phyloP scores from a whole-genome alignment of 2,797 vertebrate genomes.

The Halcyon badia region DNA sequence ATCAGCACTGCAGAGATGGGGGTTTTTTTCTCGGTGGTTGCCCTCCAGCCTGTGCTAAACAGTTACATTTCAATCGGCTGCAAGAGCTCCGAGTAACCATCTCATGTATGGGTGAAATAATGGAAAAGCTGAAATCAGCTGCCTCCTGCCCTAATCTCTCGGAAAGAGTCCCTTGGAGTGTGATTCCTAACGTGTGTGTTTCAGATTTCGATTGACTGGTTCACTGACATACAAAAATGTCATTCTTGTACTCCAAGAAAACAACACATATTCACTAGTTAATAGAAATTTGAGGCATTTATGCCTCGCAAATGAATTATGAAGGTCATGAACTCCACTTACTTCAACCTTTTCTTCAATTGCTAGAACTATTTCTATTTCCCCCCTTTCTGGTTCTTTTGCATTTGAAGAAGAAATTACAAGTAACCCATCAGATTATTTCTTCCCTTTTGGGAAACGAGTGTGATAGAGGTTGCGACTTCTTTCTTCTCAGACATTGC shows the following conservation, averaged over 20 bases:
- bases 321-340: not conserved
- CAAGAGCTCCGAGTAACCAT: not conserved
- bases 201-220: not conserved
- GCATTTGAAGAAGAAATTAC: not conserved
- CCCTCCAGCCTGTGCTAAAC: not conserved
- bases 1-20: not conserved
- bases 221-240: not conserved
- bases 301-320: not conserved
- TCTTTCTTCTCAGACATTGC: not conserved
- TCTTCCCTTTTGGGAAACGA: slow-evolving; percentile 2
- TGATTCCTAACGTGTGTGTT: not conserved
- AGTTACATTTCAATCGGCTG: not conserved
- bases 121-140: slow-evolving; percentile 18
- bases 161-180: not conserved
- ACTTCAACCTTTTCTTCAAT: not conserved
- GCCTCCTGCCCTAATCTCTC: not conserved
- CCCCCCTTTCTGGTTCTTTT: not conserved
- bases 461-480: not conserved
- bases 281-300: not conserved
- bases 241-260: not conserved
- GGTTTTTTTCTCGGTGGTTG: not conserved
- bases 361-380: not conserved
- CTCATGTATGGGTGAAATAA: not conserved
- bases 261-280: not conserved
- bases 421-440: not conserved